phyloP scores from a whole-genome alignment of 2,113 vertebrate genomes.

The Mastomys natalensis region DNA sequence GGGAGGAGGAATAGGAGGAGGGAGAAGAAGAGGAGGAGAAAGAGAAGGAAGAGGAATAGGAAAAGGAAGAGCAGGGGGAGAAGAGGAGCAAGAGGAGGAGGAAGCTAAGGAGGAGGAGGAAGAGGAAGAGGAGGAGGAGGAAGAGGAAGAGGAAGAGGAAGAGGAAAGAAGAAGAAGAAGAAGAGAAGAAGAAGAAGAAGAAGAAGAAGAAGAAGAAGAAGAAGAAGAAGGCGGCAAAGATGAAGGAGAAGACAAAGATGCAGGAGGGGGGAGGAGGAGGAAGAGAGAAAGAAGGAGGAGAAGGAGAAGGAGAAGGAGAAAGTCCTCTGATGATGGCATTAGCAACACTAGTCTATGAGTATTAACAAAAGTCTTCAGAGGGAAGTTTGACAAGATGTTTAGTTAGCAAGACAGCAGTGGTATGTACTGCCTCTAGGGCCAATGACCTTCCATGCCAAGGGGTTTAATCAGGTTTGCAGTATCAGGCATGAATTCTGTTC shows the following conservation, averaged over 20 bases:
- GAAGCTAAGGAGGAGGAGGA: rapidly evolving
- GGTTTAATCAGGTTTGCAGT: background rate
- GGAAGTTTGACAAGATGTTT: background rate
- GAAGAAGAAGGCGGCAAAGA: too few relatives aligned
- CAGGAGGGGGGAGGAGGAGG: too few relatives aligned
- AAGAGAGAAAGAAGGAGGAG: too few relatives aligned
- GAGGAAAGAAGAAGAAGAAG: rapidly evolving
- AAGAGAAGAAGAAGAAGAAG: too few relatives aligned
- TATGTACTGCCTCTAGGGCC: background rate
- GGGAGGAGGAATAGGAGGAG: rapidly evolving
- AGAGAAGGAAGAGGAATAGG: too few relatives aligned
- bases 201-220: background rate
- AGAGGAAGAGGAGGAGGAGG: too few relatives aligned
- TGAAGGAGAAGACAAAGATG: background rate
- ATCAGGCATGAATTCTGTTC: background rate
- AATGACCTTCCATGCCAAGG: background rate
- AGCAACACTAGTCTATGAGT: background rate
- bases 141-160: rapidly evolving
- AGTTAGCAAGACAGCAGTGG: background rate
- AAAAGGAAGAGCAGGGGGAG: rapidly evolving
- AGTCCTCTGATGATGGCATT: too few relatives aligned
- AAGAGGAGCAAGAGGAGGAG: too few relatives aligned
- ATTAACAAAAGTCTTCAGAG: background rate
- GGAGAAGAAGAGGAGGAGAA: rapidly evolving
- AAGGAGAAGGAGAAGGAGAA: too few relatives aligned